Conservation (phyloP, 1,140 invertebrate species). For the Bombus pascuorum region DNA sequence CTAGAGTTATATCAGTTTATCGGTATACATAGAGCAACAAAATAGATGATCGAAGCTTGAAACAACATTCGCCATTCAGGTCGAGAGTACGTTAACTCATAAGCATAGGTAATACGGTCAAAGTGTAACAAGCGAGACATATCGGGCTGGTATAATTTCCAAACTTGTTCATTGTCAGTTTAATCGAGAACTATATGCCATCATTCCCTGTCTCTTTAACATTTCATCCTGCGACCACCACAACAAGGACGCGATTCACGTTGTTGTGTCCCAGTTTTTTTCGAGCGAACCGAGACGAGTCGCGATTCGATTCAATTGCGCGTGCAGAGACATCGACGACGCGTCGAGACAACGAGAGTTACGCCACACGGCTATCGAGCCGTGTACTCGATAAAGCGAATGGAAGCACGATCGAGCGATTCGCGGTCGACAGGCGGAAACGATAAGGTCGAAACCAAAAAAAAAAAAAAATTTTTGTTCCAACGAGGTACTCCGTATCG, state of each 20-base stretch:
- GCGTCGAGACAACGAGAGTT: slow-evolving; percentile 30
- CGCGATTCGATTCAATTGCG: slow-evolving; percentile 9
- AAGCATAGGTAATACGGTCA: slow-evolving; percentile 10
- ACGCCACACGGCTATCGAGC: slow-evolving; percentile 5
- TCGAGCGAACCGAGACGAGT: background rate
- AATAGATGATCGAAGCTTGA: background rate
- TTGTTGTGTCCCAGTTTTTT: slow-evolving; percentile 30
- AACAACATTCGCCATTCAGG: background rate
- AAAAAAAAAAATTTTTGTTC: background rate
- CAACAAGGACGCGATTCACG: background rate
- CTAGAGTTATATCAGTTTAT: too few species aligned
- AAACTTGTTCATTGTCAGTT: slow-evolving; percentile 36
- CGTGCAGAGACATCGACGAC: slow-evolving; percentile 18
- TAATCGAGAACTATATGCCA: slow-evolving; percentile 50
- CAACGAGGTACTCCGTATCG: too few species aligned
- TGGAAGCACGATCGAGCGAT: background rate
- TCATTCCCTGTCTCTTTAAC: slow-evolving; percentile 19
- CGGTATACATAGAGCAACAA: background rate
- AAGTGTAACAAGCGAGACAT: slow-evolving; percentile 21
- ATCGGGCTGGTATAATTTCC: background rate
- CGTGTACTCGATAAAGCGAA: background rate
- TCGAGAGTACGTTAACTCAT: background rate
- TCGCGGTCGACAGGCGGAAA: slow-evolving; percentile 15
- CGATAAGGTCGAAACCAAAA: slow-evolving; percentile 9
- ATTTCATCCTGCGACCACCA: slow-evolving; percentile 6